Percentiles rank a stretch among this genome's conserved stretches.
Conservation (phyloP, 53 echinoderm and acorn worm genomes). For the Stichopus horrens region DNA sequence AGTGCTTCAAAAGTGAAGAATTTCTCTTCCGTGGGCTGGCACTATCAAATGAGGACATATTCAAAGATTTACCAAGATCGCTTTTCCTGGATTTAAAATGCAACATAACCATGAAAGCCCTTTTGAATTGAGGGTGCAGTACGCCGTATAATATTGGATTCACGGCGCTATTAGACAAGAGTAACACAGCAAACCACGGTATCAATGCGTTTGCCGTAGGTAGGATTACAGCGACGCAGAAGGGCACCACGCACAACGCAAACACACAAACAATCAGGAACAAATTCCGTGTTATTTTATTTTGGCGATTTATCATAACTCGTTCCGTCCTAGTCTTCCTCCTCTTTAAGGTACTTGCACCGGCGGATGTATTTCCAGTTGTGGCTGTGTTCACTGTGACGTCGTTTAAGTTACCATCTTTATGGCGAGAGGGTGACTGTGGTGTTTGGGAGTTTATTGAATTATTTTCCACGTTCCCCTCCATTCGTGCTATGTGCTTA, state of each 20-base stretch:
- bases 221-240: neutral
- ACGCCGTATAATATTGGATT: slow-evolving; percentile 18
- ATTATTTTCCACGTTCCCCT: neutral
- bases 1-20: neutral
- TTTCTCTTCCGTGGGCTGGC: neutral
- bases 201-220: neutral
- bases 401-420: neutral
- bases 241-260: neutral
- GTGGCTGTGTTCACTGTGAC: neutral
- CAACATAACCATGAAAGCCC: neutral
- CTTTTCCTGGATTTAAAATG: neutral
- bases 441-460: neutral
- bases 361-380: neutral
- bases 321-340: neutral
- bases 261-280: slow-evolving; percentile 1
- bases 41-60: neutral
- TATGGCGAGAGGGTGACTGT: neutral
- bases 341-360: neutral
- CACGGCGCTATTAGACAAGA: slow-evolving; percentile 1
- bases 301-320: neutral
- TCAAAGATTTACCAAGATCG: neutral
- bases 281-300: slow-evolving; percentile 4
- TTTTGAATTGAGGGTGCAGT: neutral
- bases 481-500: neutral
- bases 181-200: slow-evolving; percentile 13